A percentile compares a stretch with the other conserved stretches of the same genome.
phyloP scores from a whole-genome alignment of 1,140 invertebrate species.

The Drosophila pectinifera region DNA sequence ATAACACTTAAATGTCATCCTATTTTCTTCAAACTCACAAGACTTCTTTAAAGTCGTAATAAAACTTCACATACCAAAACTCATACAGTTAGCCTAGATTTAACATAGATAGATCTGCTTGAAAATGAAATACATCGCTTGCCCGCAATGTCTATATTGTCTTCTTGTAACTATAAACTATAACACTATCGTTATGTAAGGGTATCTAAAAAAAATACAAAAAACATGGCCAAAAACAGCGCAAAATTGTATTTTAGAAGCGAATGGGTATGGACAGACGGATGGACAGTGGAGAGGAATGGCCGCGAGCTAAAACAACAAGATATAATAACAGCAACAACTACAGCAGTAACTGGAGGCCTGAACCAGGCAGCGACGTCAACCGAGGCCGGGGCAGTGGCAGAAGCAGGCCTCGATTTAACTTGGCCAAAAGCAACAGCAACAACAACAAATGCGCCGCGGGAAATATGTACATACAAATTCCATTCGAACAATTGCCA shows the following conservation, averaged over 20 bases:
- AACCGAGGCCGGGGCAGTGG: conserved; percentile 9
- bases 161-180: neutral
- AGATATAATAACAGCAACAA: conserved; percentile 31
- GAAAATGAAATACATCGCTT: too few species aligned
- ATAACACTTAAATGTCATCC: neutral
- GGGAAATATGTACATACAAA: conserved; percentile 34
- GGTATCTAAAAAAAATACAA: conserved; percentile 38
- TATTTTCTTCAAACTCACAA: neutral
- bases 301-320: conserved; percentile 43
- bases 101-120: too few species aligned
- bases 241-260: conserved; percentile 62
- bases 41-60: too few species aligned
- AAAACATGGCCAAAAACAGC: conserved; percentile 49
- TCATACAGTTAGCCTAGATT: too few species aligned
- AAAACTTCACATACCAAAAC: neutral
- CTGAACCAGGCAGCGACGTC: conserved; percentile 21
- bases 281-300: conserved; percentile 41
- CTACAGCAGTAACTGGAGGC: conserved; percentile 40
- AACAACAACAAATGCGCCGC: conserved; percentile 28
- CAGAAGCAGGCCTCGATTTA: conserved; percentile 24
- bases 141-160: too few species aligned
- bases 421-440: conserved; percentile 36
- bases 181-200: neutral
- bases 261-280: conserved; percentile 39
- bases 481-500: conserved; percentile 35